Evolutionary conservation across 1,140 invertebrate species (phyloP).

Genomic region (Drosophila orena): DNA sequence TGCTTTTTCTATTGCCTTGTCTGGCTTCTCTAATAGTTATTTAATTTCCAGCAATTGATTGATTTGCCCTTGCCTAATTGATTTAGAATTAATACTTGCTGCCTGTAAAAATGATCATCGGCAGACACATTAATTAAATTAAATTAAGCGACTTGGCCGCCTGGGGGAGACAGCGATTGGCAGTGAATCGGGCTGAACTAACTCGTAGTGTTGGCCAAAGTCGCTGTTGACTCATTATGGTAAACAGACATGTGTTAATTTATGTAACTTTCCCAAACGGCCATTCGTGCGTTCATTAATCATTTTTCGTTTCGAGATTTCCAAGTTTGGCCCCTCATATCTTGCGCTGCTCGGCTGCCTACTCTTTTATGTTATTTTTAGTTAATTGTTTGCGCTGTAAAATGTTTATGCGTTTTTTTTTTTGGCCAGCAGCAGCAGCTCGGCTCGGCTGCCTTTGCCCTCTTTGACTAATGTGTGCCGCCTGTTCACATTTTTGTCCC

Average conservation of each 20-base stretch:
- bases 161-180: too few relatives aligned
- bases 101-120: conserved; percentile 39
- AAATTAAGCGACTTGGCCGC: conserved; percentile 50
- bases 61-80: conserved; percentile 31
- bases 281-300: conserved; percentile 72
- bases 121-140: conserved; percentile 67
- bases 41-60: conserved; percentile 21
- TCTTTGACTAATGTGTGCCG: conserved; percentile 78
- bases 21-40: conserved; percentile 10
- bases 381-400: conserved; percentile 81
- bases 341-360: conserved; percentile 50
- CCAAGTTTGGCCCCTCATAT: conserved; percentile 29
- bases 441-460: conserved; percentile 61
- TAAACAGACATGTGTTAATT: conserved; percentile 82
- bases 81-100: conserved; percentile 40
- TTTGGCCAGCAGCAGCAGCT: conserved; percentile 45
- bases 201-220: conserved; percentile 43
- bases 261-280: conserved; percentile 81
- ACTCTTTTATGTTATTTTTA: conserved; percentile 77
- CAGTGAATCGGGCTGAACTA: background rate
- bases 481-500: conserved; percentile 66
- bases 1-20: background rate
- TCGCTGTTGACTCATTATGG: conserved; percentile 66
- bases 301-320: conserved; percentile 61
- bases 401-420: conserved; percentile 79